These are phyloP conservation scores for Protobothrops mucrosquamatus DNA, from an alignment of 2,113 vertebrate species.

Conservation along the genomic window DNA sequence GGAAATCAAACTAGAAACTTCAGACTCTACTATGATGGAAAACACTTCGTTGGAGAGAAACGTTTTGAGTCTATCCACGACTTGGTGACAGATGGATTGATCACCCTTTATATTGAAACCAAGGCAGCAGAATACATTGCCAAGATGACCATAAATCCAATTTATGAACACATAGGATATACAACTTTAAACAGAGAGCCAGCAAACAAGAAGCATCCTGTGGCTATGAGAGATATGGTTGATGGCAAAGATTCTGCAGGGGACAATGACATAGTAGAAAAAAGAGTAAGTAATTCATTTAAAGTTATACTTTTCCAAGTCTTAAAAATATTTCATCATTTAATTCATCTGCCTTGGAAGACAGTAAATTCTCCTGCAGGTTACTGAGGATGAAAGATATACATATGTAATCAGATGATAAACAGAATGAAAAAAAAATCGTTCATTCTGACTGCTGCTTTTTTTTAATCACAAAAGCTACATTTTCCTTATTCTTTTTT, in stretches of 20 bases:
- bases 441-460: neutral
- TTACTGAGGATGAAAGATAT: neutral
- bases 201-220: constrained; percentile 85
- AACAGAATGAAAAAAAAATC: neutral
- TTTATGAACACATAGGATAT: constrained; percentile 91
- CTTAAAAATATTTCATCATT: constrained; percentile 41
- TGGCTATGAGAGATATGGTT: constrained; percentile 79
- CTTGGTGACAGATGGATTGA: constrained; percentile 87
- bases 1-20: constrained; percentile 88
- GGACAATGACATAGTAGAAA: constrained; percentile 82
- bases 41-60: constrained; percentile 87
- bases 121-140: constrained; percentile 87
- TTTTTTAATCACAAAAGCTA: neutral
- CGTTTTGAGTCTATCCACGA: constrained; percentile 87
- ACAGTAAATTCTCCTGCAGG: constrained; percentile 31
- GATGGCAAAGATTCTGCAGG: constrained; percentile 79
- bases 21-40: constrained; percentile 86
- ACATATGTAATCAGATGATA: neutral
- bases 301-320: constrained; percentile 58
- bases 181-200: constrained; percentile 94
- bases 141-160: constrained; percentile 88
- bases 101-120: constrained; percentile 88
- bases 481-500: neutral
- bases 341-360: constrained; percentile 24
- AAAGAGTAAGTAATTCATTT: constrained; percentile 85